A percentile compares a stretch with the other conserved stretches of the same genome.
Evolutionary conservation across 2,888 invertebrate genomes (phyloP).

Genomic region (Drosophila monieri): DNA sequence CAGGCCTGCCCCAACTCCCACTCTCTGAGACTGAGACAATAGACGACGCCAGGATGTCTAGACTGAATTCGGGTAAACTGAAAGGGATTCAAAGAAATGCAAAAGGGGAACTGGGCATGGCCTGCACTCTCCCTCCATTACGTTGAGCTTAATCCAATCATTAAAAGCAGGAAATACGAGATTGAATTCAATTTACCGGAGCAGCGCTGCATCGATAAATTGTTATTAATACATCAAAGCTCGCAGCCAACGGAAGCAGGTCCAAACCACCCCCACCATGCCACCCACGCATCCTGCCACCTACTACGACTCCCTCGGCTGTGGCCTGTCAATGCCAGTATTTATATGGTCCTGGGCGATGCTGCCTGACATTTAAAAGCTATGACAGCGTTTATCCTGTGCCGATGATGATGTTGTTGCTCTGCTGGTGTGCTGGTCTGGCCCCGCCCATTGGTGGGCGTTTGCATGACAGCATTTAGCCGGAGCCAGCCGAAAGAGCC

Average conservation of each 20-base stretch:
- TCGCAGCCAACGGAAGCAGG: slow-evolving; percentile 10
- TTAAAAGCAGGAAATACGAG: slow-evolving; percentile 44
- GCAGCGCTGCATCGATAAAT: slow-evolving; percentile 42
- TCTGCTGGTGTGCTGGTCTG: slow-evolving; percentile 15
- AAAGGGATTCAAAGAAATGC: not conserved
- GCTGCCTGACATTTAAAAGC: slow-evolving; percentile 71
- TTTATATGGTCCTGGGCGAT: slow-evolving; percentile 31
- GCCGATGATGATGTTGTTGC: slow-evolving; percentile 21
- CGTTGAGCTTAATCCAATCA: slow-evolving; percentile 48
- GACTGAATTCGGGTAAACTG: slow-evolving; percentile 31
- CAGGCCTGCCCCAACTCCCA: slow-evolving; percentile 35
- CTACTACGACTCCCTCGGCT: slow-evolving; percentile 1
- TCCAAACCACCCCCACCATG: not conserved
- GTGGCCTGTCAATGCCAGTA: slow-evolving; percentile 42
- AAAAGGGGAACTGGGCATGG: not conserved
- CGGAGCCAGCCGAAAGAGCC: slow-evolving; percentile 54
- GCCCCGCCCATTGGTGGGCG: slow-evolving; percentile 46
- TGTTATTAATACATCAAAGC: slow-evolving; percentile 41
- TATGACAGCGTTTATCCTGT: slow-evolving; percentile 63
- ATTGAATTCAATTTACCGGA: slow-evolving; percentile 54
- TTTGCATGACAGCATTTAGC: slow-evolving; percentile 68
- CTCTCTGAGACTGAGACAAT: slow-evolving; percentile 11
- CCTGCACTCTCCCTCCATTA: slow-evolving; percentile 2
- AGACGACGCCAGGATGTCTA: slow-evolving; percentile 66
- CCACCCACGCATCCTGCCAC: slow-evolving; percentile 2